A percentile compares a stretch with the other conserved stretches of the same genome.
Conservation (phyloP, 2,113 vertebrate genomes). For the Hippopotamus amphibius region DNA sequence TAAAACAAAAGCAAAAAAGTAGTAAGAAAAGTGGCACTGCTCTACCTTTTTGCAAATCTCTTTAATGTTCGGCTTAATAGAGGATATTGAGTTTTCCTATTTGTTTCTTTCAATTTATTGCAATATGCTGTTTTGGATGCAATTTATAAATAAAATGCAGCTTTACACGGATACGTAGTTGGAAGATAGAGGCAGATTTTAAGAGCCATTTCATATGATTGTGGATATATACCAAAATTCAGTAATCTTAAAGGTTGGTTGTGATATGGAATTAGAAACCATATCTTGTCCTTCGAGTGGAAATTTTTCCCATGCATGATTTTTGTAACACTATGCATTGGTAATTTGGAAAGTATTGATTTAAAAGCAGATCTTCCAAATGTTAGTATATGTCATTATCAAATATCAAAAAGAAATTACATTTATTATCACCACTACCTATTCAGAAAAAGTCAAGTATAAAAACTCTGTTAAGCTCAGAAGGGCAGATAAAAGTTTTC, state of each 20-base stretch:
- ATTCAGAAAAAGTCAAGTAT: background rate
- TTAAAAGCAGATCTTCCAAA: background rate
- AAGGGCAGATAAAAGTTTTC: background rate
- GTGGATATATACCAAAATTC: background rate
- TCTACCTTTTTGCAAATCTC: background rate
- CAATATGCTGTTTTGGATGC: background rate
- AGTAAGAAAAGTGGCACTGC: background rate
- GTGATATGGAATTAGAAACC: background rate
- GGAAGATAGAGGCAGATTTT: background rate
- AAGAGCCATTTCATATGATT: background rate
- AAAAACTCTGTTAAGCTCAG: background rate
- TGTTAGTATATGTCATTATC: background rate
- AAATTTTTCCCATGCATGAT: background rate
- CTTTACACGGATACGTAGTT: background rate
- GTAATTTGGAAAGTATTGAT: background rate
- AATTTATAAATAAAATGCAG: slow-evolving; percentile 10
- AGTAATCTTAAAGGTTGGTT: background rate
- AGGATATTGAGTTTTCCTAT: background rate
- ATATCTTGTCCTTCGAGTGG: background rate
- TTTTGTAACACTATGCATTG: background rate
- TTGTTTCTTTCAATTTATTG: background rate
- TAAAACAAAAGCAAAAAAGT: background rate
- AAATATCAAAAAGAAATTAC: background rate
- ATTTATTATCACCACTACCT: background rate
- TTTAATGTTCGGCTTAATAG: background rate